phyloP scores from a whole-genome alignment of 1,140 invertebrate genomes.

The Drosophila ambigua region DNA sequence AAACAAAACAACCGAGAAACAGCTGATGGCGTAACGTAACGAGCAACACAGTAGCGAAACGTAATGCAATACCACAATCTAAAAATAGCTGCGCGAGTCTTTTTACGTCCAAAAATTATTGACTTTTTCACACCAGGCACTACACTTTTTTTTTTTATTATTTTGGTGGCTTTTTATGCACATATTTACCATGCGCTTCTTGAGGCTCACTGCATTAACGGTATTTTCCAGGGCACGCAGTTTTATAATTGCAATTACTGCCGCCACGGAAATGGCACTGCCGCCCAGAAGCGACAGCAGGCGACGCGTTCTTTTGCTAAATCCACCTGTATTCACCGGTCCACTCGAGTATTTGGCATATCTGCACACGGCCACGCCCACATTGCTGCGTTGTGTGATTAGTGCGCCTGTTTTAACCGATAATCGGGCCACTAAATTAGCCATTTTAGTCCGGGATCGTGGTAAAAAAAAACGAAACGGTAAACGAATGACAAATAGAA shows the following conservation, averaged over 20 bases:
- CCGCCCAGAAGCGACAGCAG: constrained; percentile 51
- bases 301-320: constrained; percentile 23
- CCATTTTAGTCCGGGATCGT: constrained; percentile 44
- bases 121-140: constrained; percentile 59
- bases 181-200: constrained; percentile 61
- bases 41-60: constrained; percentile 27
- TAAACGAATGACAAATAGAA: constrained; percentile 60
- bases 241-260: constrained; percentile 56
- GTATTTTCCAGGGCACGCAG: constrained; percentile 46
- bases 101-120: constrained; percentile 62
- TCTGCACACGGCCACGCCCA: constrained; percentile 28
- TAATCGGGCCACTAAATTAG: constrained; percentile 57
- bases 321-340: constrained; percentile 17
- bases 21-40: constrained; percentile 49
- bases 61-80: constrained; percentile 62
- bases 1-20: constrained; percentile 53
- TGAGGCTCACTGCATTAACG: constrained; percentile 56
- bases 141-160: constrained; percentile 3
- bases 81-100: constrained; percentile 80
- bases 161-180: constrained; percentile 1
- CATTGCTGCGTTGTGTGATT: constrained; percentile 25
- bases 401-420: constrained; percentile 50
- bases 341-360: constrained; percentile 26
- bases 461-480: constrained; percentile 39
- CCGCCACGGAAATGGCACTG: constrained; percentile 52